Conservation (phyloP, 2,888 invertebrate genomes). For the Alcis repandata region DNA sequence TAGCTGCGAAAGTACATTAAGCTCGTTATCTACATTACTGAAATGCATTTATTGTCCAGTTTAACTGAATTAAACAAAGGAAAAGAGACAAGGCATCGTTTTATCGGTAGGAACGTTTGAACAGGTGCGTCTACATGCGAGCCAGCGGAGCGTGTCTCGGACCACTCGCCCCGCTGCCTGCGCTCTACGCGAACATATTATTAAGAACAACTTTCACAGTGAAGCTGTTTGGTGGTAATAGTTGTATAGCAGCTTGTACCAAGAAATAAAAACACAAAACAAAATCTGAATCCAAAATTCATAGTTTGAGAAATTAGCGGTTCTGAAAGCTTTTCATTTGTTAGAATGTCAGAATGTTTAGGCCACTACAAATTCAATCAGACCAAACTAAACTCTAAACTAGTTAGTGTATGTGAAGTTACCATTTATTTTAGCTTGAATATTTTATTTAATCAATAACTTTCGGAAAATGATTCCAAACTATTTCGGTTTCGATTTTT, state of each 20-base stretch:
- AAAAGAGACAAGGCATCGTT: constrained; percentile 4
- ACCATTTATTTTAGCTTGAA: too few relatives aligned
- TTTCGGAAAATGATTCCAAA: too few relatives aligned
- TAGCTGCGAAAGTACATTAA: too few relatives aligned
- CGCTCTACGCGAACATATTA: constrained; percentile 43
- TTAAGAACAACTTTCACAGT: constrained; percentile 34
- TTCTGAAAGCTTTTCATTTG: too few relatives aligned
- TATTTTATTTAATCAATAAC: too few relatives aligned
- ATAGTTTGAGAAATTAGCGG: too few relatives aligned
- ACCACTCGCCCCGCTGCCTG: constrained; percentile 38
- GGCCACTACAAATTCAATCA: too few relatives aligned
- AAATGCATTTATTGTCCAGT: background rate
- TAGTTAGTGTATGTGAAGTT: too few relatives aligned
- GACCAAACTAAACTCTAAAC: too few relatives aligned
- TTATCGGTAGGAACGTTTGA: constrained; percentile 20
- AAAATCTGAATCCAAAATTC: too few relatives aligned
- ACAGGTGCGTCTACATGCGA: constrained; percentile 41
- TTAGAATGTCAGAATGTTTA: too few relatives aligned
- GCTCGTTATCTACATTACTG: background rate
- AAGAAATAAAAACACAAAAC: background rate
- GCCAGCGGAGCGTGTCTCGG: constrained; percentile 41
- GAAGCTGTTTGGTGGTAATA: background rate
- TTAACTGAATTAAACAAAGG: background rate
- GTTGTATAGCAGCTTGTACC: background rate
- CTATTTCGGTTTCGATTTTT: too few relatives aligned